Percentiles rank a stretch among this genome's conserved stretches.
phyloP scores from a whole-genome alignment of 2,797 vertebrate species.

The Galago senegalensis region DNA sequence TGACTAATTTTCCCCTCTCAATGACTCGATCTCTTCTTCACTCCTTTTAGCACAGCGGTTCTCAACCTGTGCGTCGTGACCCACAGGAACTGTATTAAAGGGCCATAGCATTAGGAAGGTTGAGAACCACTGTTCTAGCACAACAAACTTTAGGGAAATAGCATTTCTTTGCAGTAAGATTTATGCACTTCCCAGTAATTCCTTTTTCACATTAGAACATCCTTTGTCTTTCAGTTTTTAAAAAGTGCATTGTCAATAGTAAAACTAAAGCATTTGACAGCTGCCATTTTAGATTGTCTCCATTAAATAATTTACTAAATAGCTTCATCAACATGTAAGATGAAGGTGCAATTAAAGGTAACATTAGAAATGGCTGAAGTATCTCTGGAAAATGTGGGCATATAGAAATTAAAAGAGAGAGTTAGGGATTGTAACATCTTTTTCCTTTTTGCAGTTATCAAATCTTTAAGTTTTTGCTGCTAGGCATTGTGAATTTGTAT shows the following conservation, averaged over 20 bases:
- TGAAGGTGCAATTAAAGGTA: constrained; percentile 39
- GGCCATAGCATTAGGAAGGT: too few relatives aligned
- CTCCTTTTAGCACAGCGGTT: background rate
- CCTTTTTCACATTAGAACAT: constrained; percentile 31
- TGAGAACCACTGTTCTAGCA: background rate
- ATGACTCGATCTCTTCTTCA: background rate
- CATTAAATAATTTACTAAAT: constrained; percentile 54
- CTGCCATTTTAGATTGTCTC: constrained; percentile 39
- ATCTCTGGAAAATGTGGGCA: constrained; percentile 5
- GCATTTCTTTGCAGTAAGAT: constrained; percentile 22
- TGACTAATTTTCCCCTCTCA: constrained; percentile 48
- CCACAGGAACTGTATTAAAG: too few relatives aligned
- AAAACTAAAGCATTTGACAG: constrained; percentile 54
- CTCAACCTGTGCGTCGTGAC: too few relatives aligned
- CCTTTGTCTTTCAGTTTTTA: constrained; percentile 31
- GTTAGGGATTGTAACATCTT: background rate
- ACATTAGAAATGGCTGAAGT: constrained; percentile 38
- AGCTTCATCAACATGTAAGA: constrained; percentile 45
- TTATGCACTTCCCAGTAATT: constrained; percentile 53
- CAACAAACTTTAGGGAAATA: constrained; percentile 27
- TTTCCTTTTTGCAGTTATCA: constrained; percentile 37
- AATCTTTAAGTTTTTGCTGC: constrained; percentile 20
- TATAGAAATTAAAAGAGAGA: constrained; percentile 54
- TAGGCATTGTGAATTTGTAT: constrained; percentile 40
- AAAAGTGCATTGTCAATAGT: constrained; percentile 24